Percentiles rank a stretch among this genome's conserved stretches.
phyloP scores from a whole-genome alignment of 2,797 vertebrate species.

The Capromys pilorides region DNA sequence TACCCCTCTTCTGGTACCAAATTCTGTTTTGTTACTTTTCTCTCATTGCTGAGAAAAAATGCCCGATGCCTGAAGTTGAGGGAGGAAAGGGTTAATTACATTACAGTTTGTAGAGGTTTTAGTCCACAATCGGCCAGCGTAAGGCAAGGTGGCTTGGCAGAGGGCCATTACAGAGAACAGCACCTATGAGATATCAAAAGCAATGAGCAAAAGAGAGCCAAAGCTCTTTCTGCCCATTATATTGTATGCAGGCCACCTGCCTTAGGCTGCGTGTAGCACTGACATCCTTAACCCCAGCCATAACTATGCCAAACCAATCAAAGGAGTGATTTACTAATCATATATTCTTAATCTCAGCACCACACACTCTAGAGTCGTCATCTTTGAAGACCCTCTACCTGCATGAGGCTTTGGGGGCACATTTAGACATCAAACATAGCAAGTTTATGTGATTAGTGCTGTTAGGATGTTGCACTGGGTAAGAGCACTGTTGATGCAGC shows the following conservation, averaged over 20 bases:
- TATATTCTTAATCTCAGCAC: neutral
- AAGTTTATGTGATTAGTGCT: neutral
- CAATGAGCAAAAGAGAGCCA: neutral
- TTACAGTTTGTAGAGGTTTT: neutral
- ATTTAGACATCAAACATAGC: neutral
- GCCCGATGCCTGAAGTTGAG: neutral
- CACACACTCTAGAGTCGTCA: neutral
- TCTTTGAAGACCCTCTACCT: neutral
- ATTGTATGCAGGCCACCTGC: neutral
- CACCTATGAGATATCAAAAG: neutral
- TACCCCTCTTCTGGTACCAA: neutral
- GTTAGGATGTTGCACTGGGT: rapidly evolving
- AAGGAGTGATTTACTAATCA: neutral
- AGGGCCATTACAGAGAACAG: neutral
- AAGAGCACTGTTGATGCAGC: neutral
- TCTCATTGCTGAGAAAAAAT: neutral
- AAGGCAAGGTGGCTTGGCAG: neutral
- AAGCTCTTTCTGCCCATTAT: neutral
- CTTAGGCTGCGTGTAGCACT: neutral
- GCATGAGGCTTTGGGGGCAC: neutral
- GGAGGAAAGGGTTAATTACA: neutral
- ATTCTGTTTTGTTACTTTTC: neutral
- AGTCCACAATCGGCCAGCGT: too few species aligned
- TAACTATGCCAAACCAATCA: neutral
- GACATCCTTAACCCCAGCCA: neutral